Conservation (phyloP, 2,888 invertebrate genomes). For the Lithophane ornitopus region DNA sequence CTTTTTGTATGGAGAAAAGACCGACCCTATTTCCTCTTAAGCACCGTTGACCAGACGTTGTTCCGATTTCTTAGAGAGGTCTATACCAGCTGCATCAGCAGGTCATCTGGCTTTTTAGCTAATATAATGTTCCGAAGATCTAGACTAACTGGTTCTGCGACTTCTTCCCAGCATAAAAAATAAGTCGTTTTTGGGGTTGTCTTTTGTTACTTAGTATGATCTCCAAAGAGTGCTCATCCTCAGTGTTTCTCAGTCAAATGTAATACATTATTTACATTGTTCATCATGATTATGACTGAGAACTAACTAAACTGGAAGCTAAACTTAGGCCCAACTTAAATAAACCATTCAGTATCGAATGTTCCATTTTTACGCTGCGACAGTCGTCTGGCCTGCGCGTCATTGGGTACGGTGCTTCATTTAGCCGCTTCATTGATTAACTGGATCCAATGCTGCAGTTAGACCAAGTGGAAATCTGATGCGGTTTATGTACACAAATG, state of each 20-base stretch:
- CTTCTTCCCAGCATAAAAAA: too few species aligned
- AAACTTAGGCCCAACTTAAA: slow-evolving; percentile 30
- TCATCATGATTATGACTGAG: background rate
- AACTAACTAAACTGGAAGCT: too few species aligned
- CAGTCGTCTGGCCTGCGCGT: slow-evolving; percentile 17
- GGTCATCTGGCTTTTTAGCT: background rate
- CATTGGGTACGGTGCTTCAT: slow-evolving; percentile 26
- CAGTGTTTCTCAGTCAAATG: too few species aligned
- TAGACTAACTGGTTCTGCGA: too few species aligned
- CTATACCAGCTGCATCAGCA: background rate
- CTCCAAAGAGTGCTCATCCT: too few species aligned
- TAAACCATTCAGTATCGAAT: slow-evolving; percentile 2
- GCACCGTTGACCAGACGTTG: background rate
- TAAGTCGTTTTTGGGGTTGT: too few species aligned
- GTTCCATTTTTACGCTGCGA: slow-evolving; percentile 30
- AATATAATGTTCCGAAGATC: background rate
- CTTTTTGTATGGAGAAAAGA: too few species aligned
- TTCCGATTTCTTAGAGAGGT: background rate
- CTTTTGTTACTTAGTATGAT: too few species aligned
- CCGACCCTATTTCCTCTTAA: too few species aligned
- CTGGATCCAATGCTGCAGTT: slow-evolving; percentile 29
- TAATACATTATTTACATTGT: too few species aligned
- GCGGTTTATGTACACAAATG: background rate
- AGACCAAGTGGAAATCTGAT: slow-evolving; percentile 27
- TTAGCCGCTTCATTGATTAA: slow-evolving; percentile 43